A percentile compares a stretch with the other conserved stretches of the same genome.
These are phyloP conservation scores for Coilia nasus DNA, from an alignment of 2,797 vertebrate species.

Conservation along the genomic window DNA sequence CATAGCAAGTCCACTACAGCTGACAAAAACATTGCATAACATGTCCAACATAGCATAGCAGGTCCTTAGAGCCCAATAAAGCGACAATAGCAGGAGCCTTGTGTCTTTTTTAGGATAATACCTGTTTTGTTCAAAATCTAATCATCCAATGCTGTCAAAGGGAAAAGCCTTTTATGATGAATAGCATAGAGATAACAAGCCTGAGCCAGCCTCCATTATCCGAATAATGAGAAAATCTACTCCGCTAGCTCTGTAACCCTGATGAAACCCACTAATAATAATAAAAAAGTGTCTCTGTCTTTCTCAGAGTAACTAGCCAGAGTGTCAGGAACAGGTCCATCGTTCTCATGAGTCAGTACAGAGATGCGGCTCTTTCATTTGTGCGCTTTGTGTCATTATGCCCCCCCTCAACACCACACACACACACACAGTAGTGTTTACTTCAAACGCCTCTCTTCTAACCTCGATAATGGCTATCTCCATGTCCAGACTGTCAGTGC, in stretches of 20 bases:
- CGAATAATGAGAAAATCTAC: slow-evolving; percentile 9
- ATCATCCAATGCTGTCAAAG: neutral
- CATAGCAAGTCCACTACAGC: too few relatives aligned
- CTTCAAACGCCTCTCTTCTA: neutral
- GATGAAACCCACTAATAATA: neutral
- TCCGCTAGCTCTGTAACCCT: neutral
- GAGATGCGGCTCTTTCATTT: neutral
- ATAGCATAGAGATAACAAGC: slow-evolving; percentile 9
- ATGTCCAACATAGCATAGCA: too few relatives aligned
- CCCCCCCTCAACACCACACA: neutral
- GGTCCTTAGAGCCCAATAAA: too few relatives aligned
- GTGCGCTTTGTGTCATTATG: neutral
- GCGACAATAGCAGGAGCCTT: too few relatives aligned
- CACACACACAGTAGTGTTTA: neutral
- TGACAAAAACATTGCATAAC: too few relatives aligned
- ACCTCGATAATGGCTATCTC: neutral
- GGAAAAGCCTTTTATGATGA: slow-evolving; percentile 11
- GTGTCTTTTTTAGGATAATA: too few relatives aligned
- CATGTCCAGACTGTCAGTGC: slow-evolving; percentile 1
- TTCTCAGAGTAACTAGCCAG: neutral
- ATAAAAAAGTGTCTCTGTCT: neutral
- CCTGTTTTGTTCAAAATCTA: neutral
- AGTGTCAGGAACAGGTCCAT: neutral
- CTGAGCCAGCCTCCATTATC: slow-evolving; percentile 8
- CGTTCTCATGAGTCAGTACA: neutral